Base-by-base conservation (phyloP, 2,113 vertebrate genomes). In the Passer domesticus region DNA sequence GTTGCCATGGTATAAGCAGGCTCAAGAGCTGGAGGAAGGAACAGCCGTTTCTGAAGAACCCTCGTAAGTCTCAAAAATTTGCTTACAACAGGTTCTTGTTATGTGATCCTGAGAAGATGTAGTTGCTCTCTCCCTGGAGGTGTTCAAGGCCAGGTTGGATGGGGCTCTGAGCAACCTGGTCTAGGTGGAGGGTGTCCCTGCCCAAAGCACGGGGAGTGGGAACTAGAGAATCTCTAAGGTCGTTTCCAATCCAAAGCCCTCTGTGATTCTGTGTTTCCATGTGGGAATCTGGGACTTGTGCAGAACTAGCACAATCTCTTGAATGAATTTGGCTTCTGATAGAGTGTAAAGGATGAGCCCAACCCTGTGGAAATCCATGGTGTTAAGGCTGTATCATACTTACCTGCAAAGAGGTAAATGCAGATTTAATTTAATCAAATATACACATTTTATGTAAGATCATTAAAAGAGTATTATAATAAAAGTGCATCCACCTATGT, bases 1-100 rank as follows among this genome's bases (percentile, higher is more conserved):
- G 92, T 95, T 98, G n/a, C 98, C 98, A 1, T 99, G 99, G 99
- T 99, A 98, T 89, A 99, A 99, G 94, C 99, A 99, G 97, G 99
- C 99, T 53, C 99, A 99, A 79, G 99, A 99, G 87, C 94, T 99
- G 78, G 99, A 99, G 46, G 99, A 99, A 95, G 98, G 98, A 96
- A 96, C 97, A 6, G 96, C 94, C 0, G 97, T 99, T 37, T 98
- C 98, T 8, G 99, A 99, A 96, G 99, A 99, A 52, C 99, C 99
- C 62, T 98, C 98, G 99, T 99, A 98, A 99, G 99, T 99, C 60
- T 93, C 86, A 47, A 87, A 74, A 76, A 55, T 68, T 81, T 87
- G 24, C 69, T 92, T 67, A 69, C 25, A 69, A 7, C 7, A 50
- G 13, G 9, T 44, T 31, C 23, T 53, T 2, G 0, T 41, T 52